Percentiles rank a stretch among this genome's conserved stretches.
phyloP scores from a whole-genome alignment of 35 echinoderm and acorn worm species.

The Ophioderma brevispina region DNA sequence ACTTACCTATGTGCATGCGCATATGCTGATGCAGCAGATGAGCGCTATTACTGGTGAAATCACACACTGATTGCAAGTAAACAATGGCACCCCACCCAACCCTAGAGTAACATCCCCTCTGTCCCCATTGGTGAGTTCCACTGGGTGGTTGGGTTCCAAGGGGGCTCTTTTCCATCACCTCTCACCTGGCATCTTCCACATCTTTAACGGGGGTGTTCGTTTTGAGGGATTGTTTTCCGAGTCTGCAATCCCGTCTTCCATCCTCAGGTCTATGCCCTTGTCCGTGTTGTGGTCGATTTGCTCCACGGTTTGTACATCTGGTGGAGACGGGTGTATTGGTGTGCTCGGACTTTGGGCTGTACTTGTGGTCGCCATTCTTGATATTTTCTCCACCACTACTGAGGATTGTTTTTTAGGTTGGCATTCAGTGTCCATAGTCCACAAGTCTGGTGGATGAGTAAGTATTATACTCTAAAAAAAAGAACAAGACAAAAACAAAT shows the following conservation, averaged over 20 bases:
- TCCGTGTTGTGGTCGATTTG: background rate
- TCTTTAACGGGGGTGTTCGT: background rate
- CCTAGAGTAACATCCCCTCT: background rate
- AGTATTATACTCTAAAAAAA: background rate
- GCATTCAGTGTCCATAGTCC: background rate
- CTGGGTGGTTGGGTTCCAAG: background rate
- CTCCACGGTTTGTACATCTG: background rate
- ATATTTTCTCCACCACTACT: background rate
- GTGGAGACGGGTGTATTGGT: background rate
- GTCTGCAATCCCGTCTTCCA: background rate
- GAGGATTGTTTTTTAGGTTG: background rate
- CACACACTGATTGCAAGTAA: conserved; percentile 5
- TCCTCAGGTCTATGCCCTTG: background rate
- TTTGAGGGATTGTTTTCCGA: background rate
- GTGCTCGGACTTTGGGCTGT: background rate
- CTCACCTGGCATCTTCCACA: background rate
- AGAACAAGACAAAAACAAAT: background rate
- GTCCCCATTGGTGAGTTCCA: background rate
- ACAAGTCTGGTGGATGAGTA: background rate
- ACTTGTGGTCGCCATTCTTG: background rate
- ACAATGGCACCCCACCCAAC: background rate
- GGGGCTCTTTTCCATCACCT: background rate
- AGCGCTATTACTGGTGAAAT: background rate
- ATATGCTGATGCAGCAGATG: background rate
- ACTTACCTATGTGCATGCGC: conserved; percentile 1